A percentile compares a stretch with the other conserved stretches of the same genome.
phyloP scores from a whole-genome alignment of 2,797 vertebrate genomes.

The Tauraco hartlaubi region DNA sequence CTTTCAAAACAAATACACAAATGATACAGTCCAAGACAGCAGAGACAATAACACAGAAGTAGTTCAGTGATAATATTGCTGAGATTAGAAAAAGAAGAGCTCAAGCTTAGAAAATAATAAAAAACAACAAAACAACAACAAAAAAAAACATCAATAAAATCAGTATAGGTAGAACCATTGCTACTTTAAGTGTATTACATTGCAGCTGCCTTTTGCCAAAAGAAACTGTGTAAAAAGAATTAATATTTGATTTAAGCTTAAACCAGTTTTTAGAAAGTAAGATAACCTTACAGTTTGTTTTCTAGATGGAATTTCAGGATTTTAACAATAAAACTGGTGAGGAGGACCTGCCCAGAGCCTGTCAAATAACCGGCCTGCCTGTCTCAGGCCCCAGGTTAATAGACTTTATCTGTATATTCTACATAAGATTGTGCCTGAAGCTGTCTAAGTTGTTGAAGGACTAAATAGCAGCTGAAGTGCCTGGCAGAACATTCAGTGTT shows the following conservation, averaged over 20 bases:
- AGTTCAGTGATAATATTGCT: background rate
- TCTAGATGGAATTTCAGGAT: background rate
- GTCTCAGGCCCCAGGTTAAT: background rate
- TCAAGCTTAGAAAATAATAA: background rate
- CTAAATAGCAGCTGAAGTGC: background rate
- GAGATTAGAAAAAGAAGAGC: background rate
- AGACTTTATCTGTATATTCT: background rate
- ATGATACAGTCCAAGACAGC: background rate
- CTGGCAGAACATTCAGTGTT: background rate
- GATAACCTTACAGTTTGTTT: background rate
- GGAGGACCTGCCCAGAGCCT: background rate
- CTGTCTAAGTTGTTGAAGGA: background rate
- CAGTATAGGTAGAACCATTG: background rate
- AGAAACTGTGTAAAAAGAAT: background rate
- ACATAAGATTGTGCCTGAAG: background rate
- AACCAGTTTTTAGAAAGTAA: background rate
- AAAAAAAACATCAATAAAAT: background rate
- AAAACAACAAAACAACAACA: background rate
- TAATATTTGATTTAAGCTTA: background rate
- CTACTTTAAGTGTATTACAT: background rate
- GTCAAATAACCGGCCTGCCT: background rate
- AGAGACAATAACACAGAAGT: background rate
- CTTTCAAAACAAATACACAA: background rate
- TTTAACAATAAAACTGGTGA: conserved; percentile 5
- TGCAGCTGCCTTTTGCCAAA: background rate